Evolutionary conservation across 2,888 invertebrate genomes (phyloP).

Genomic region (Sceliomorpha sp.): DNA sequence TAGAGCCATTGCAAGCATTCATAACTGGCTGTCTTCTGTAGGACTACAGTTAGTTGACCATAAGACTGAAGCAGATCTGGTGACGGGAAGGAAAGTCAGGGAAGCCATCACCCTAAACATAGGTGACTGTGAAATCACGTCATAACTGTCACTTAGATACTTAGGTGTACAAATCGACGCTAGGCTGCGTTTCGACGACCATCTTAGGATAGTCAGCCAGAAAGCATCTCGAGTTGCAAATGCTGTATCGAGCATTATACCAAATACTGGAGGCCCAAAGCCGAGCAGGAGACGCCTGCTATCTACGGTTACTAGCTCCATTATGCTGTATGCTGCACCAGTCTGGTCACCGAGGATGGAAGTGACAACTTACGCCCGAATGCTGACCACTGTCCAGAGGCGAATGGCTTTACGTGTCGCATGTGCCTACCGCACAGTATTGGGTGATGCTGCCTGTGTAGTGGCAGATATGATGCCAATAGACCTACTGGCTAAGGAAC

Average conservation of each 20-base stretch:
- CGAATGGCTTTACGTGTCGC: too few species aligned
- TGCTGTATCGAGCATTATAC: constrained; percentile 11
- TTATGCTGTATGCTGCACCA: constrained; percentile 20
- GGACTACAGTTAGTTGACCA: constrained; percentile 27
- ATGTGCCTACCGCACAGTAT: too few species aligned
- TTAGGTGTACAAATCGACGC: constrained; percentile 50
- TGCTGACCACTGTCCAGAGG: constrained; percentile 1
- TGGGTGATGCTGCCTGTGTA: too few species aligned
- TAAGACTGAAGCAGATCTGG: constrained; percentile 43
- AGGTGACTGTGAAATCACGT: constrained; percentile 22
- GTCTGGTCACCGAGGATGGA: constrained; percentile 20
- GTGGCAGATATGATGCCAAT: too few species aligned
- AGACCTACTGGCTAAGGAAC: too few species aligned
- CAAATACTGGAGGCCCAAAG: constrained; percentile 6
- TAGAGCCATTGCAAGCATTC: neutral
- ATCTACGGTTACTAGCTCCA: constrained; percentile 22
- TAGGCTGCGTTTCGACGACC: constrained; percentile 17
- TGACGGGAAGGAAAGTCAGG: constrained; percentile 25
- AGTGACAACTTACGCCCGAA: neutral
- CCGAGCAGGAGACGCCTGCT: constrained; percentile 29
- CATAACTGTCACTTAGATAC: constrained; percentile 38
- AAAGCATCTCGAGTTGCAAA: constrained; percentile 7
- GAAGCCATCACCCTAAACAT: constrained; percentile 32
- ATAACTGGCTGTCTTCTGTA: neutral
- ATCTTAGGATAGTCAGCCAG: constrained; percentile 3